Percentiles rank a stretch among this genome's conserved stretches.
phyloP scores from a whole-genome alignment of 1,140 invertebrate genomes.

The Harpegnathos saltator region DNA sequence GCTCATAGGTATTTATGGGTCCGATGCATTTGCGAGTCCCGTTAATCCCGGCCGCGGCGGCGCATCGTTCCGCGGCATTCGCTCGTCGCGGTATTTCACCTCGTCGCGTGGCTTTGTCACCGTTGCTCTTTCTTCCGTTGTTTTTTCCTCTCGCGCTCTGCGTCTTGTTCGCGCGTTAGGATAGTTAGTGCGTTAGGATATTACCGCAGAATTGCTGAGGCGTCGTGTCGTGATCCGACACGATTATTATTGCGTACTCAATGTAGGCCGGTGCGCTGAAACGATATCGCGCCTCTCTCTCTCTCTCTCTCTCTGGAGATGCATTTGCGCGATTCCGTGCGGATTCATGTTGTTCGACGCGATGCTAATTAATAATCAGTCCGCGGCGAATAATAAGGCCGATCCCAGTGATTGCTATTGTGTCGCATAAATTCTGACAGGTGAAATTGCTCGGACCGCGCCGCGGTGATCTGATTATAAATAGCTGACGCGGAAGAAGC shows the following conservation, averaged over 20 bases:
- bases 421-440: constrained; percentile 48
- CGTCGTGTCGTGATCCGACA: too few species aligned
- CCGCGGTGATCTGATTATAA: constrained; percentile 63
- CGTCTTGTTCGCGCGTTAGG: too few species aligned
- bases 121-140: not conserved
- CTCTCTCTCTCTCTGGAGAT: not conserved
- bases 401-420: constrained; percentile 35
- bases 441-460: constrained; percentile 54
- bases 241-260: too few species aligned
- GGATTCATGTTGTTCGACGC: constrained; percentile 38
- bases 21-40: not conserved
- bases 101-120: not conserved
- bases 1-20: constrained; percentile 27
- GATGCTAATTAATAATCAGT: constrained; percentile 74
- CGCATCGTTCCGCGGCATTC: too few species aligned
- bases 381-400: constrained; percentile 67
- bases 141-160: not conserved
- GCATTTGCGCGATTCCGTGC: not conserved
- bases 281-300: too few species aligned
- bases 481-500: constrained; percentile 52
- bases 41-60: not conserved
- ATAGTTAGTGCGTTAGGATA: too few species aligned
- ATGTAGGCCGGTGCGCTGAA: too few species aligned
- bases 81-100: too few species aligned
- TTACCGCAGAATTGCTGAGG: too few species aligned